phyloP scores from a whole-genome alignment of 1,140 invertebrate species.

The Drosophila mayri region DNA sequence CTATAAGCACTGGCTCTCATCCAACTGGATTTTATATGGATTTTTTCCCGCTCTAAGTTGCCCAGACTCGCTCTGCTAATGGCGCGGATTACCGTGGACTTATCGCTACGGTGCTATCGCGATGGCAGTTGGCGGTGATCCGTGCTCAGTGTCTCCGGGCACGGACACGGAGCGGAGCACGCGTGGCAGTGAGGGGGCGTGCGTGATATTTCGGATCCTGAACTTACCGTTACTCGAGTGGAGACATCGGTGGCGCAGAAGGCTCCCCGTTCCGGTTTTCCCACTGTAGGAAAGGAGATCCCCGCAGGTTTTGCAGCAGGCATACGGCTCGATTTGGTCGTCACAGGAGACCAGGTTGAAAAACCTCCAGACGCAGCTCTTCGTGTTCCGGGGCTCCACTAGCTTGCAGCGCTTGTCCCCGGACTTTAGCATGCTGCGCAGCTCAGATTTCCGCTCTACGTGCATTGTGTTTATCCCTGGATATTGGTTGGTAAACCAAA shows the following conservation, averaged over 20 bases:
- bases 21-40: constrained; percentile 1
- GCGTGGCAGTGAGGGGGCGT: constrained; percentile 72
- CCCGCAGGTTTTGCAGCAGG: constrained; percentile 71
- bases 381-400: constrained; percentile 68
- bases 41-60: constrained; percentile 17
- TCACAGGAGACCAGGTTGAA: constrained; percentile 71
- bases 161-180: constrained; percentile 51
- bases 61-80: background rate
- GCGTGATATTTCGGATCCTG: constrained; percentile 60
- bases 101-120: constrained; percentile 17
- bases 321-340: constrained; percentile 68
- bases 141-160: constrained; percentile 30
- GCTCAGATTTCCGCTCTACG: constrained; percentile 69
- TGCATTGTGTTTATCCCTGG: constrained; percentile 41
- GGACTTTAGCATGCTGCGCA: constrained; percentile 63
- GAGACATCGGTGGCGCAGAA: constrained; percentile 67
- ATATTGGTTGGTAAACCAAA: constrained; percentile 10
- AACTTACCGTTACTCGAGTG: constrained; percentile 78
- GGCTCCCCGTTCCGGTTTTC: constrained; percentile 71
- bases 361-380: constrained; percentile 74
- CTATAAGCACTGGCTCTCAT: background rate
- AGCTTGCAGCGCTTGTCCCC: constrained; percentile 67
- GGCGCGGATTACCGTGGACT: constrained; percentile 28
- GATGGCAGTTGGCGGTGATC: constrained; percentile 42
- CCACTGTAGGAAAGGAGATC: constrained; percentile 72